Evolutionary conservation across 2,113 vertebrate species (phyloP), one percentile per base, ranked within the genome.

Genomic region (Erythrocercus mccallii): DNA sequence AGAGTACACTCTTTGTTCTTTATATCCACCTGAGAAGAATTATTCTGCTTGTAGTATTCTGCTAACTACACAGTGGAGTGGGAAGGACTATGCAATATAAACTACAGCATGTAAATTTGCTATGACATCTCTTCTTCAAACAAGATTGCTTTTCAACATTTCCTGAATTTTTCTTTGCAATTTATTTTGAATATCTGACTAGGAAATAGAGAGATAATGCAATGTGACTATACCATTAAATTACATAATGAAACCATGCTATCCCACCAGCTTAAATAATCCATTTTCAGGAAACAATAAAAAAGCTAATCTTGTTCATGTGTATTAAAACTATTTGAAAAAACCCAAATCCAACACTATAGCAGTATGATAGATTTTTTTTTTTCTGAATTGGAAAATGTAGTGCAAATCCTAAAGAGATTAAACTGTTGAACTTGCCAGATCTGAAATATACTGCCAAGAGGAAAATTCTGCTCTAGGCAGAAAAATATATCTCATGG

Each of bases 381-480:
- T 90, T 25, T 58, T 69, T 47, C 54, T 72, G 38, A 76, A 60
- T 91, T 88, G 7, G 31, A 51, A 95, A 74, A 62, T 57, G 8
- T 60, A 87, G 65, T 86, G 47, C 50, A 86, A 92, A 91, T 71
- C 50, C 21, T 91, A 78, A 81, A 88, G 58, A 93, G 15, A 92
- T 92, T 92, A 96, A 96, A 85, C 15, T 85, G 47, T 72, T 90
- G 53, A 94, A 81, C 25, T 88, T 91, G 44, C 58, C 38, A 81
- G 23, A 86, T 94, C 35, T 58, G 69, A 64, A 86, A 73, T 56
- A 74, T 14, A 57, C 22, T 92, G 60, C 61, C 51, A 93, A 93
- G 21, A 93, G 90, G 18, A 96, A 96, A 96, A 95, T 57, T 92
- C 62, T 88, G 28, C 57, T 95, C 57, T 71, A 94, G 69, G 79